Percentiles rank a stretch among this genome's conserved stretches.
These are phyloP conservation scores for Mesoligia furuncula DNA, from an alignment of 2,888 invertebrate genomes.

Conservation along the genomic window DNA sequence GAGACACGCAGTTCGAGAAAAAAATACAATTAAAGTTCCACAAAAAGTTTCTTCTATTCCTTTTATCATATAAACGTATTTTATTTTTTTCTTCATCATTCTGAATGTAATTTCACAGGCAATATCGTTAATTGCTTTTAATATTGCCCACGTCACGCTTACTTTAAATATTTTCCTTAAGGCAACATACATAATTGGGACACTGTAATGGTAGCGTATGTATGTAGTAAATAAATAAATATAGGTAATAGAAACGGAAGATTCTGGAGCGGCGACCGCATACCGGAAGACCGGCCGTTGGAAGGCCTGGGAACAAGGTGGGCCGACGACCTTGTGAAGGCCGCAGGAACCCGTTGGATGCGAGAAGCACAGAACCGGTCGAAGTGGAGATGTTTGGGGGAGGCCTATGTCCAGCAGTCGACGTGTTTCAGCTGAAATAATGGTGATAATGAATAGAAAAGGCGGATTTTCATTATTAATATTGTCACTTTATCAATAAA, in stretches of 20 bases:
- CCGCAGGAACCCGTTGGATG: too few species aligned
- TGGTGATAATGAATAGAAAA: too few species aligned
- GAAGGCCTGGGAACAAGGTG: too few species aligned
- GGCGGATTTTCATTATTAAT: neutral
- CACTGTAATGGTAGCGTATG: too few species aligned
- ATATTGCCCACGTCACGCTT: slow-evolving; percentile 9
- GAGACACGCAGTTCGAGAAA: neutral
- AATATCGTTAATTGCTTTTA: slow-evolving; percentile 42
- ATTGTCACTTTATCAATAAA: neutral
- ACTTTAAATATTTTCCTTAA: slow-evolving; percentile 25
- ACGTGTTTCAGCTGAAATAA: too few species aligned
- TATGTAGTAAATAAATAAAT: too few species aligned
- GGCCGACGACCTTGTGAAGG: too few species aligned
- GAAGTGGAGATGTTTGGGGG: too few species aligned
- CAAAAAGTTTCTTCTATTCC: slow-evolving; percentile 12
- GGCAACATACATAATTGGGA: neutral
- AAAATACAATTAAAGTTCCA: slow-evolving; percentile 13
- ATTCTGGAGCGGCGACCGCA: neutral
- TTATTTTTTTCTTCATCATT: slow-evolving; percentile 12
- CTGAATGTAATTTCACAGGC: slow-evolving; percentile 23
- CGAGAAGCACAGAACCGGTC: too few species aligned
- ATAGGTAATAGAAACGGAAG: neutral
- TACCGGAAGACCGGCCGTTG: too few species aligned
- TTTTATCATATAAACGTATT: slow-evolving; percentile 9
- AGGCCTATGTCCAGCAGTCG: too few species aligned